Conservation (phyloP, 2,888 invertebrate species). For the Allacma fusca region DNA sequence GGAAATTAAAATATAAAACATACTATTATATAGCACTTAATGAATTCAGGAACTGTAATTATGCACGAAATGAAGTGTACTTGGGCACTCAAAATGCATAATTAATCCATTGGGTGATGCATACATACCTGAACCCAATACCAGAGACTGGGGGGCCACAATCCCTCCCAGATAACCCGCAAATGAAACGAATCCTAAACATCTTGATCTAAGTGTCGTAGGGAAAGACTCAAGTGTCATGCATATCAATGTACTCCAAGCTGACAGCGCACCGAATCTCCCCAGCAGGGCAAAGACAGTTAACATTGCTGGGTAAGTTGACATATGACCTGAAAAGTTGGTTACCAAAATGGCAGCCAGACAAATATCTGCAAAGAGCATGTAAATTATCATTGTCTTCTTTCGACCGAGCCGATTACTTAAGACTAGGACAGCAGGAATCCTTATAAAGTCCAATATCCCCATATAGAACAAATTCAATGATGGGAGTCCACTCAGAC, state of each 20-base stretch:
- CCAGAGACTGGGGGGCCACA: slow-evolving; percentile 55
- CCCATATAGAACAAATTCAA: slow-evolving; percentile 47
- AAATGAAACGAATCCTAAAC: slow-evolving; percentile 55
- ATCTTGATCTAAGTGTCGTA: slow-evolving; percentile 50
- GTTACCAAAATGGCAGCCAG: slow-evolving; percentile 47
- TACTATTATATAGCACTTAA: background rate
- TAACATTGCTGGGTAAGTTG: slow-evolving; percentile 14
- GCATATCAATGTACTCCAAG: slow-evolving; percentile 52
- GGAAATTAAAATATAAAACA: slow-evolving; percentile 27
- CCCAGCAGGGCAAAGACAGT: slow-evolving; percentile 39
- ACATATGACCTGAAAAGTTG: slow-evolving; percentile 10
- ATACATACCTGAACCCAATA: slow-evolving; percentile 54
- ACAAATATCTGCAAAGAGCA: slow-evolving; percentile 48
- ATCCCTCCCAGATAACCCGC: slow-evolving; percentile 55
- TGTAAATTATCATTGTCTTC: slow-evolving; percentile 50
- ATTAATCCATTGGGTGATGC: too few species aligned
- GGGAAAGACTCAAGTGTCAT: slow-evolving; percentile 59
- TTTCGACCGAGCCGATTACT: slow-evolving; percentile 51
- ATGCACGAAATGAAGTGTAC: too few species aligned
- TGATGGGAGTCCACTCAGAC: slow-evolving; percentile 38
- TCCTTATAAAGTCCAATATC: slow-evolving; percentile 37
- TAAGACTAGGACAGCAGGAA: slow-evolving; percentile 40
- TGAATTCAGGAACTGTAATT: background rate
- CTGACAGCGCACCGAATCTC: slow-evolving; percentile 41
- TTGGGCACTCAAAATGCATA: too few species aligned